A percentile compares a stretch with the other conserved stretches of the same genome.
Conservation (phyloP, 2,888 invertebrate genomes). For the Limenitis camilla region DNA sequence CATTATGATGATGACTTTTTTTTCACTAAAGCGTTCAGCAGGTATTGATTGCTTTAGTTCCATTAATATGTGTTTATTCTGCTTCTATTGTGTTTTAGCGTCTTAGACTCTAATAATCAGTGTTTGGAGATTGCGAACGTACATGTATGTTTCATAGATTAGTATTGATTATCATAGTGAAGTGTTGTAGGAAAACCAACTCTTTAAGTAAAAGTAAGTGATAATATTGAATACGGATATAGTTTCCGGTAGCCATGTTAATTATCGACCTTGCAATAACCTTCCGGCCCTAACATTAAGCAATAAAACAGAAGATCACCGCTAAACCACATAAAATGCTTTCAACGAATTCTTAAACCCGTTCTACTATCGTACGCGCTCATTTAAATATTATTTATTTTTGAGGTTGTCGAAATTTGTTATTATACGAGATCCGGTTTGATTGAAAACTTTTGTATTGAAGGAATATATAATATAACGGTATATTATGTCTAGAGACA, state of each 20-base stretch:
- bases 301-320: slow-evolving; percentile 6
- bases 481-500: not conserved
- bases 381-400: slow-evolving; percentile 6
- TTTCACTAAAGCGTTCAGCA: no score
- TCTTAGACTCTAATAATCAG: no score
- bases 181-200: no score
- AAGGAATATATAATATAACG: not conserved
- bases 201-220: not conserved
- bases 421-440: slow-evolving; percentile 1
- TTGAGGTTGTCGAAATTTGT: not conserved
- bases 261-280: slow-evolving; percentile 4
- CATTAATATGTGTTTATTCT: no score
- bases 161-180: no score
- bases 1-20: not conserved
- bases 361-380: slow-evolving; percentile 1
- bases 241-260: slow-evolving; percentile 2
- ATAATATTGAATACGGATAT: not conserved
- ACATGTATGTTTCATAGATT: no score
- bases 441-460: not conserved
- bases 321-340: slow-evolving; percentile 4
- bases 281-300: slow-evolving; percentile 1
- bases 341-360: slow-evolving; percentile 6
- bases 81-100: no score
- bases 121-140: no score
- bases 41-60: no score